Evolutionary conservation across 2,888 invertebrate genomes (phyloP).

Genomic region (Clusia tigrina): DNA sequence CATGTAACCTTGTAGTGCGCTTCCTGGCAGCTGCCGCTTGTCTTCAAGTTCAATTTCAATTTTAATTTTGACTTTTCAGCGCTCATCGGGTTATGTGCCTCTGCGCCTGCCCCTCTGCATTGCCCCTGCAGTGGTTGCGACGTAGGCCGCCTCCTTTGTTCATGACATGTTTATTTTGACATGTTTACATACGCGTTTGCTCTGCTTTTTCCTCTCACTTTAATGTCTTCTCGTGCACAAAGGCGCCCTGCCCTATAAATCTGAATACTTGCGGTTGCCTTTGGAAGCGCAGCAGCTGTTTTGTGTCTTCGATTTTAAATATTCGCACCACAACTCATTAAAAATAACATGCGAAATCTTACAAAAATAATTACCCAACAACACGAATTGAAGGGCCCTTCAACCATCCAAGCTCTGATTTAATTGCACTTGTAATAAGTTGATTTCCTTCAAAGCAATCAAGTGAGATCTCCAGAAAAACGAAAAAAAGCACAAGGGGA

Average conservation of each 20-base stretch:
- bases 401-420: no score
- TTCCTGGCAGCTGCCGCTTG: not conserved
- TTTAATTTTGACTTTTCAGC: not conserved
- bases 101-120: no score
- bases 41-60: not conserved
- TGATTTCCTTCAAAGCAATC: no score
- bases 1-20: not conserved
- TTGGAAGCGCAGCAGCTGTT: slow-evolving; percentile 24
- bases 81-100: not conserved
- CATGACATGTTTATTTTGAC: slow-evolving; percentile 40
- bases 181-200: slow-evolving; percentile 43
- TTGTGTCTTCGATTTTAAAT: slow-evolving; percentile 14
- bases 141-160: slow-evolving; percentile 25
- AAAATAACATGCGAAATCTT: not conserved
- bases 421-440: no score
- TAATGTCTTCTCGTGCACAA: not conserved
- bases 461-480: no score
- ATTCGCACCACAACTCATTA: not conserved
- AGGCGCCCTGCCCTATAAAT: slow-evolving; percentile 21
- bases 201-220: not conserved
- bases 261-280: slow-evolving; percentile 19
- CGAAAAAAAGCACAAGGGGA: no score
- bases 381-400: no score
- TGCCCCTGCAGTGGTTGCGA: not conserved
- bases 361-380: no score